phyloP scores from a whole-genome alignment of 2,888 invertebrate genomes.

The Ommatoiulus sabulosus region DNA sequence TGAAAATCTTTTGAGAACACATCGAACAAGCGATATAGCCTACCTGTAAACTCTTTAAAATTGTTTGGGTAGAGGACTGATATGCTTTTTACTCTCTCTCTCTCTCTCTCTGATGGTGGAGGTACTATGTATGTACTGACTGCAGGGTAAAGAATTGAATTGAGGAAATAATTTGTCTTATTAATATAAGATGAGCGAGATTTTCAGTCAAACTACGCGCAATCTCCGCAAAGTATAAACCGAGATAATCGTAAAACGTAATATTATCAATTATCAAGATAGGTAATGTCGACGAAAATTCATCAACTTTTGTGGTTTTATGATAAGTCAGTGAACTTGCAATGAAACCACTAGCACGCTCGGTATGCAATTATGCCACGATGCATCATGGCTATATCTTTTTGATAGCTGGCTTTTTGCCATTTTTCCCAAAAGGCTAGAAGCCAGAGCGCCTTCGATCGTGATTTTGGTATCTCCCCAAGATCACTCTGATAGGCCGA shows the following conservation, averaged over 20 bases:
- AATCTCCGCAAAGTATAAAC: not conserved
- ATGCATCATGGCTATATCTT: not conserved
- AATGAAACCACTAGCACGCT: not conserved
- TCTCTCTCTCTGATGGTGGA: too few relatives aligned
- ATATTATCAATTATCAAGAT: not conserved
- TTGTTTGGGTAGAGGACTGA: too few relatives aligned
- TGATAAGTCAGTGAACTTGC: not conserved
- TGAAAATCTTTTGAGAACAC: too few relatives aligned
- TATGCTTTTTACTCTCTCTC: too few relatives aligned
- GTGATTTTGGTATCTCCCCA: not conserved
- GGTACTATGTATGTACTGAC: too few relatives aligned
- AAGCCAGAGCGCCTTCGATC: too few relatives aligned
- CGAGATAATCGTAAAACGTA: not conserved
- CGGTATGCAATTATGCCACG: not conserved
- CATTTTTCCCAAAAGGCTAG: not conserved
- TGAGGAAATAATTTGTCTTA: too few relatives aligned
- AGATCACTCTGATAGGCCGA: not conserved
- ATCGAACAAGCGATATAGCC: too few relatives aligned
- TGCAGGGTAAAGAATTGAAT: too few relatives aligned
- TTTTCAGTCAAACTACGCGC: too few relatives aligned
- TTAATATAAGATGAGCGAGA: too few relatives aligned
- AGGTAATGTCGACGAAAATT: not conserved
- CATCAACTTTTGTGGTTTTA: not conserved
- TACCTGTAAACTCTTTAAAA: too few relatives aligned
- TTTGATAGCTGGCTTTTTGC: not conserved